Evolutionary conservation across 1,140 invertebrate species (phyloP), one percentile per base, ranked within the genome.

Genomic region (Trichogramma pretiosum): DNA sequence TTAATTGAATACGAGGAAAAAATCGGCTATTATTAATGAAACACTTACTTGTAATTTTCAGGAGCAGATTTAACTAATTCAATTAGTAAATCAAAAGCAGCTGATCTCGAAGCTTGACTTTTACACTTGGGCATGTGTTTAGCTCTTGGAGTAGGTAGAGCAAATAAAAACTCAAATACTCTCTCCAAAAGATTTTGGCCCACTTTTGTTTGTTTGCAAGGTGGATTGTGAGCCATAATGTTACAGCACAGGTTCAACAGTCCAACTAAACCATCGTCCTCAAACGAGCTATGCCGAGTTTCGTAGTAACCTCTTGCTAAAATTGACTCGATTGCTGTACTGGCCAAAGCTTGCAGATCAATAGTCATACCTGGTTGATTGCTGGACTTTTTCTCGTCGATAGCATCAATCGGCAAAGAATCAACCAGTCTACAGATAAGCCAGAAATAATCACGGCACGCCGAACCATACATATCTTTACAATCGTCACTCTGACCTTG

Each of bases 361-460:
- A 88, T 74, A 1, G 66, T 68, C 1, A 64, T 56, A 45, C 72
- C 72, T 24, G 64, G 70, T 14, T 72, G 67, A 3, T 76, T 75
- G 46, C 81, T 77, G 41, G 77, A 70, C 9, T 73, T 61, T 46
- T 72, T 73, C 64, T 81, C 80, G 72, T 83, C 85, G 23, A 88
- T 77, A 49, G 85, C 77, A 54, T 89, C 87, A 49, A 83, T 80
- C 0, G 87, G 85, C 5, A 92, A 63, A 7, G 84, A 85, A 57
- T 95, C 91, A 4, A 95, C 84, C 7, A 95, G 72, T 14, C 89
- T 77, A 56, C 89, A 90, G 2, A 93, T 74, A 0, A 95, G 70
- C 89, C 90, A 93, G 63, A 95, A 94, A 67, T 93, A 96, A 64
- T 96, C 92, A 17, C 90, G 69, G 68, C 91, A 94, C 5, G 91